Percentiles rank a stretch among this genome's conserved stretches.
phyloP scores from a whole-genome alignment of 2,888 invertebrate species.

The Epinotia ramella region DNA sequence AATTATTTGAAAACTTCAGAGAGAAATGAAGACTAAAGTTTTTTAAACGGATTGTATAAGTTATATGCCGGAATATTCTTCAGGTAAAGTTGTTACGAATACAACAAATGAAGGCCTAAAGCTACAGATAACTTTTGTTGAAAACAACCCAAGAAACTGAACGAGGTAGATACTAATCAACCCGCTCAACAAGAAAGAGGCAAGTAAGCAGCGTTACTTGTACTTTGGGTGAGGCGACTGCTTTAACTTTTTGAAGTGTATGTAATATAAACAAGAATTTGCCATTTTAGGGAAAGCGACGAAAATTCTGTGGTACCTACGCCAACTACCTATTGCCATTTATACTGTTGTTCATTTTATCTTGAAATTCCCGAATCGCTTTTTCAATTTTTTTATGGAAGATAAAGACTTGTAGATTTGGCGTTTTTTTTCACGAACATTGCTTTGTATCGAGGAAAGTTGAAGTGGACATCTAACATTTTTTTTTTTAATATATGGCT shows the following conservation, averaged over 20 bases:
- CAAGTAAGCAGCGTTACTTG: constrained; percentile 21
- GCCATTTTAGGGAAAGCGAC: background rate
- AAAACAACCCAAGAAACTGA: constrained; percentile 25
- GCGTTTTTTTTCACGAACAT: no score
- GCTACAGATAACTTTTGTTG: constrained; percentile 16
- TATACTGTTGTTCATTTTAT: background rate
- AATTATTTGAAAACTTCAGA: no score
- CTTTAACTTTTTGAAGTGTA: constrained; percentile 21
- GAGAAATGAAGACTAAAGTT: background rate
- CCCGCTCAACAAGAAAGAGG: constrained; percentile 25
- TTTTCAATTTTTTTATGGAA: no score
- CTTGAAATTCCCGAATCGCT: background rate
- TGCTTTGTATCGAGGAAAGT: no score
- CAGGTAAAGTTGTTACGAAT: background rate
- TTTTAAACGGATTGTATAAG: background rate
- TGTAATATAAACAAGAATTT: constrained; percentile 1
- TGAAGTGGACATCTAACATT: no score
- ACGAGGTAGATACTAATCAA: constrained; percentile 31
- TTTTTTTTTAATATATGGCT: no score
- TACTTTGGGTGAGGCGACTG: constrained; percentile 20
- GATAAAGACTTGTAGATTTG: no score
- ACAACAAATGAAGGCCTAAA: constrained; percentile 8
- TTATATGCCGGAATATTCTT: background rate
- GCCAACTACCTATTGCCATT: no score
- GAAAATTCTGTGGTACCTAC: background rate